A percentile compares a stretch with the other conserved stretches of the same genome.
These are phyloP conservation scores for Pseudorasbora parva DNA, from an alignment of 2,113 vertebrate species.

Conservation along the genomic window DNA sequence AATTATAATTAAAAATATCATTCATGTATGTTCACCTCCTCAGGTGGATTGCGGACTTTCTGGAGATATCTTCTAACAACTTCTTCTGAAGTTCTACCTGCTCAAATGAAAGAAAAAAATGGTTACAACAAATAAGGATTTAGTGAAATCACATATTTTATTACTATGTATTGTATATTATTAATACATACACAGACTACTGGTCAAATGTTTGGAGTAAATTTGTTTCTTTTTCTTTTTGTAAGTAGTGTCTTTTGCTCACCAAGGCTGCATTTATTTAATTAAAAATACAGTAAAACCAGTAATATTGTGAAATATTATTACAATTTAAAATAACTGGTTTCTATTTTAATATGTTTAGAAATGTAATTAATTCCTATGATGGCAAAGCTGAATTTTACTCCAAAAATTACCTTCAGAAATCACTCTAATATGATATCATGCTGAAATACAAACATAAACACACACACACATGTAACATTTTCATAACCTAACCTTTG, in stretches of 20 bases:
- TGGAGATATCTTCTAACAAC: constrained; percentile 93
- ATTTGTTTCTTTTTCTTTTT: not conserved
- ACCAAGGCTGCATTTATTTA: not conserved
- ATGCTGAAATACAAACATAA: no score
- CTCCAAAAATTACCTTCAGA: no score
- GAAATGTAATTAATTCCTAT: no score
- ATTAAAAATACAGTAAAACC: not conserved
- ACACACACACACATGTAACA: no score
- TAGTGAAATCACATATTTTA: not conserved
- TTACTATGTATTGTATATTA: not conserved
- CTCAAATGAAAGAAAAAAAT: not conserved
- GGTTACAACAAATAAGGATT: not conserved
- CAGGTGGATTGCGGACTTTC: constrained; percentile 91
- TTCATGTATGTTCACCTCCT: constrained; percentile 81
- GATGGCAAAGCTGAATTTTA: no score
- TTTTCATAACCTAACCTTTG: constrained; percentile 78
- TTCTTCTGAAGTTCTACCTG: constrained; percentile 92
- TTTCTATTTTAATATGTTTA: no score
- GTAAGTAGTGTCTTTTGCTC: not conserved
- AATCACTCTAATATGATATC: no score
- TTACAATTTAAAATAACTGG: not conserved
- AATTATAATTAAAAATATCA: not conserved
- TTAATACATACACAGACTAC: not conserved
- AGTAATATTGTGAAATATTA: not conserved
- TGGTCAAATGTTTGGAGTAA: not conserved